A percentile compares a stretch with the other conserved stretches of the same genome.
These are phyloP conservation scores for Drosophila buzzatii DNA, from an alignment of 2,888 invertebrate species.

Conservation along the genomic window DNA sequence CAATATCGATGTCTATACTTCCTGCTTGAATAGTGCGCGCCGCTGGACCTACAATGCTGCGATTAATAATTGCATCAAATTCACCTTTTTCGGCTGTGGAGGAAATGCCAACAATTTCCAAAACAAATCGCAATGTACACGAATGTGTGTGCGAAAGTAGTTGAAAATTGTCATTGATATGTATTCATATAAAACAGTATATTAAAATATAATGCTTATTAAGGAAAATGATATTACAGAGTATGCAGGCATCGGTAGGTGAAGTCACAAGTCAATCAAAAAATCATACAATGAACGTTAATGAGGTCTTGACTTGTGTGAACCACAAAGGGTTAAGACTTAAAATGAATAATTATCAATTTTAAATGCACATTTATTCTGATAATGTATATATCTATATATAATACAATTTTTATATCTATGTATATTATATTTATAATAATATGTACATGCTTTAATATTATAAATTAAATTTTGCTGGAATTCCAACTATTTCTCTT, in stretches of 20 bases:
- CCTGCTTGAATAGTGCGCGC: not conserved
- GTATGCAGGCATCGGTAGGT: not conserved
- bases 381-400: too few species aligned
- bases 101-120: conserved; percentile 61
- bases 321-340: not conserved
- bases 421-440: not conserved
- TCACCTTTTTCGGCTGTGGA: conserved; percentile 54
- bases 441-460: too few species aligned
- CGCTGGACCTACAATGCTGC: conserved; percentile 8
- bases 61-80: conserved; percentile 25
- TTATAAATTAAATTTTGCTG: not conserved
- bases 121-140: not conserved
- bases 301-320: not conserved
- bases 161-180: too few species aligned
- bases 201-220: not conserved
- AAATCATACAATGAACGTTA: not conserved
- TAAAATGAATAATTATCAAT: not conserved
- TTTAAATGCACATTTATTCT: not conserved
- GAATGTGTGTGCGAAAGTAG: not conserved
- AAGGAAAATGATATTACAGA: not conserved
- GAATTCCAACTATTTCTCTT: too few species aligned
- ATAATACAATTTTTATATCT: too few species aligned
- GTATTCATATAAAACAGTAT: not conserved
- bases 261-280: too few species aligned
- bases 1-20: conserved; percentile 37